Base-by-base conservation (phyloP, 1,140 invertebrate species). In the Aporrectodea caliginosa region DNA sequence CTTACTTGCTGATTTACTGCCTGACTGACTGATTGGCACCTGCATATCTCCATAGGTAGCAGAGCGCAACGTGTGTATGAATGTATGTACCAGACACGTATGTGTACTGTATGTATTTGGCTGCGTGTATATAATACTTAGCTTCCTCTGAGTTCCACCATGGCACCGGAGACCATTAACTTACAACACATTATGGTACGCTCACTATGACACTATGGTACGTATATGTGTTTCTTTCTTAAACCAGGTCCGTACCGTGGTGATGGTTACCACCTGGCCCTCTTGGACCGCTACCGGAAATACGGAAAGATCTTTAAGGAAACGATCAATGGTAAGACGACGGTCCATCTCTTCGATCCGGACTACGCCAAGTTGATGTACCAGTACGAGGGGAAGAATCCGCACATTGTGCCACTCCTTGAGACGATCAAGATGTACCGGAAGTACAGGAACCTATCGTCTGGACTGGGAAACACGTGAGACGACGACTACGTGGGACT, bases 401-500 rank as follows among this genome's bases (percentile, higher is more conserved):
- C 90, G 1, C 79, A 86, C 81, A 86, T 91, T 32, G 85, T 86
- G 34, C 90, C 90, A 12, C 83, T 91, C 1, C 86, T 90, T 78
- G 89, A 90, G 82, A 88, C 90, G 0, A 86, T 87, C 16, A 85
- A 90, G 82, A 77, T 87, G n/a, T 91, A 91, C 82, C 84, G 89
- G 81, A 83, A 88, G 82, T 85, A 88, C 83, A 87, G 86, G 43
- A 83, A 88, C 77, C 84, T 90, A 79, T 90, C 88, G 34, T 87
- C 86, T 12, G 91, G 91, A 29, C 84, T 92, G 2, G 90, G 91
- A 69, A 91, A 91, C 83, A 88, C 86, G 90, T 91, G 84, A 86
- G 86, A 83, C 71, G n/a, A 29, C 2, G 58, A 68, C 16, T 69
- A 14, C 77, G 31, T n/a, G 14, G 34, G 34, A n/a, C 27, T 30